A percentile compares a stretch with the other conserved stretches of the same genome.
Evolutionary conservation across 1,140 invertebrate species (phyloP).

Genomic region (Manduca sexta): DNA sequence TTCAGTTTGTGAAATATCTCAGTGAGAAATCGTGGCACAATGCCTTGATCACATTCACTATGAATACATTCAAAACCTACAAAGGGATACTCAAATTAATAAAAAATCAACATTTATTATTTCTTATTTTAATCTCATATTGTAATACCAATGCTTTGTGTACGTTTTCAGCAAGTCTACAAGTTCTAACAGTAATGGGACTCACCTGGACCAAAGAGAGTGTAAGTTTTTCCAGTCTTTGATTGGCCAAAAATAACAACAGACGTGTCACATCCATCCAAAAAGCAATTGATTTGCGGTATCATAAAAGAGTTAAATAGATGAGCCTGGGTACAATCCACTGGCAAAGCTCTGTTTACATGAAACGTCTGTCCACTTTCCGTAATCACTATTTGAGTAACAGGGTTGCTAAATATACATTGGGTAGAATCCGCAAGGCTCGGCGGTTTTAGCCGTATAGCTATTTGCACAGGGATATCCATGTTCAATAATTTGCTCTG

Average conservation of each 20-base stretch:
- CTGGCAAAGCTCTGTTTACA: constrained; percentile 76
- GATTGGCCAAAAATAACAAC: constrained; percentile 86
- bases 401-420: constrained; percentile 72
- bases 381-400: constrained; percentile 73
- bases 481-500: constrained; percentile 23
- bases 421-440: constrained; percentile 65
- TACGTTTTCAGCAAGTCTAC: too few species aligned
- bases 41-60: constrained; percentile 82
- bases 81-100: constrained; percentile 18
- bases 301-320: constrained; percentile 65
- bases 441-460: constrained; percentile 71
- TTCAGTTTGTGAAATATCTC: constrained; percentile 81
- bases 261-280: constrained; percentile 83
- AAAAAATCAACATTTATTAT: background rate
- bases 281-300: constrained; percentile 75
- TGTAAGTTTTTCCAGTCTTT: constrained; percentile 85
- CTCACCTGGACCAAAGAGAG: constrained; percentile 80
- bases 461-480: constrained; percentile 77
- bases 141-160: too few species aligned
- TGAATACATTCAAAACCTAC: constrained; percentile 77
- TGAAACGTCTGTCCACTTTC: constrained; percentile 74
- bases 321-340: constrained; percentile 68
- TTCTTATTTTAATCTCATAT: background rate
- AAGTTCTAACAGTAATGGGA: background rate
- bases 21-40: constrained; percentile 82